A percentile compares a stretch with the other conserved stretches of the same genome.
Evolutionary conservation across 2,113 vertebrate genomes (phyloP).

Genomic region (Telmatochromis sp.): DNA sequence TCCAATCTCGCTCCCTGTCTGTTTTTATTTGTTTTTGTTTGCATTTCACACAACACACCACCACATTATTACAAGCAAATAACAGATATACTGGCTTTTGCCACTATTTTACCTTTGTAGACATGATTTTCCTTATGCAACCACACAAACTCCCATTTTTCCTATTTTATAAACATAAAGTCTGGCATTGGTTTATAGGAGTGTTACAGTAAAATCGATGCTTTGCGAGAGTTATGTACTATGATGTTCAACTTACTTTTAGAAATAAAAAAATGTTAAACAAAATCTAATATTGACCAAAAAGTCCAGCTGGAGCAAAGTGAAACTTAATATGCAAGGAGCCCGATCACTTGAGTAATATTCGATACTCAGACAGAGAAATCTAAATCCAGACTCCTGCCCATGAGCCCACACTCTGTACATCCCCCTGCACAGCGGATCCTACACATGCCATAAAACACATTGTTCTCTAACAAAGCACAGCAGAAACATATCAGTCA

Average conservation of each 20-base stretch:
- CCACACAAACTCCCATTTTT: accelerated
- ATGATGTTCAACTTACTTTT: neutral
- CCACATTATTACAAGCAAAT: neutral
- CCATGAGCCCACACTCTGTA: neutral
- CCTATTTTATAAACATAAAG: neutral
- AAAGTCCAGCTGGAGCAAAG: neutral
- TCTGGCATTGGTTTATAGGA: accelerated
- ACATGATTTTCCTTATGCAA: neutral
- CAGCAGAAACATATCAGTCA: neutral
- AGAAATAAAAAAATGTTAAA: neutral
- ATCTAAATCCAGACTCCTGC: neutral
- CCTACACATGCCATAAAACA: neutral
- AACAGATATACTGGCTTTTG: neutral
- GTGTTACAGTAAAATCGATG: neutral
- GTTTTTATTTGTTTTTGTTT: neutral
- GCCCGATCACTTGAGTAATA: neutral
- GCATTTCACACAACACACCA: neutral
- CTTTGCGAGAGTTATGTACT: neutral
- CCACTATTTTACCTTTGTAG: neutral
- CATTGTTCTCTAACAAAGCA: neutral
- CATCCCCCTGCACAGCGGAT: neutral
- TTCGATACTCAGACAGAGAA: neutral
- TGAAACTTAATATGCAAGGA: neutral
- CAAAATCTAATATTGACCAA: neutral
- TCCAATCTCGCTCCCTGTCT: neutral